Evolutionary conservation across 2,797 vertebrate genomes (phyloP), one percentile per base, ranked within the genome.

Genomic region (Hemitrygon akajei): DNA sequence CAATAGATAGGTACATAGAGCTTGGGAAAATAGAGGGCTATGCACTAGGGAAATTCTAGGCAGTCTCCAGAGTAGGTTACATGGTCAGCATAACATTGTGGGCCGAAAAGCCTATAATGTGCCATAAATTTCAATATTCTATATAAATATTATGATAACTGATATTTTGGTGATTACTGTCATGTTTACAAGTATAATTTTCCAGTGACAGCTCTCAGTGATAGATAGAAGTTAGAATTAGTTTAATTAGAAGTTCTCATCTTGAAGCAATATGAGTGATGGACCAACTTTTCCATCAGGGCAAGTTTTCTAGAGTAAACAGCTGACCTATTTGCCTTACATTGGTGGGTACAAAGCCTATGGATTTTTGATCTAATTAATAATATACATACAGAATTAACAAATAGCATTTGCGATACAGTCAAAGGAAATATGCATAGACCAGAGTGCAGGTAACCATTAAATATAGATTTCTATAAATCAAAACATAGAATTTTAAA

Each of bases 161-260:
- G 58, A 60, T 66, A 89, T 37, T 37, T 66, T 18, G 16, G 7
- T 34, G 2, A 20, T 89, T 66, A 66, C 16, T 89, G 58, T 34
- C n/a, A 6, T 89, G n/a, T 89, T 66, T 37, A 66, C 66, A 63
- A n/a, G 60, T 89, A 63, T 22, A 69, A 66, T 87, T 87, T n/a
- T 27, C 30, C 60, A 58, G 58, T 63, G 84, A 87, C 84, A 87
- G 63, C 56, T 63, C 1, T 87, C 30, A 87, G 14, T 87, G 14
- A n/a, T 87, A 60, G 56, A 60, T 47, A 47, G 47, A n/a, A n/a
- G n/a, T n/a, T n/a, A n/a, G n/a, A n/a, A n/a, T n/a, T n/a, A n/a
- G n/a, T n/a, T n/a, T n/a, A n/a, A n/a, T n/a, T n/a, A n/a, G 84
- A 87, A n/a, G 30, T 63, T 87, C 60, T 63, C 84, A 87, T 63